Evolutionary conservation across 2,888 invertebrate species (phyloP).

Genomic region (Maniola hyperantus): DNA sequence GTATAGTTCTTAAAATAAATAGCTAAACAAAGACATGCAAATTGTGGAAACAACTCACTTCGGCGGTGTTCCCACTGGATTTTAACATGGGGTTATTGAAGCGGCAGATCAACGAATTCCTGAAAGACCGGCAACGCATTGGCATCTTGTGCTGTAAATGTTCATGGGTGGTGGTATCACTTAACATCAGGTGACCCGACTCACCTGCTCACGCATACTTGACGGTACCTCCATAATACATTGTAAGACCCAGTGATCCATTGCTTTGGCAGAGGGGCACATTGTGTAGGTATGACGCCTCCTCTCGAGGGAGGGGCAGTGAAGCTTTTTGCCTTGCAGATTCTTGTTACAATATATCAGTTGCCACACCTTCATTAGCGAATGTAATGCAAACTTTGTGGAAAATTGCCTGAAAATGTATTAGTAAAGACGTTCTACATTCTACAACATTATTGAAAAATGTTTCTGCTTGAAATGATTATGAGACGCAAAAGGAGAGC

Average conservation of each 20-base stretch:
- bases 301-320: neutral
- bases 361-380: conserved; percentile 6
- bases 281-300: neutral
- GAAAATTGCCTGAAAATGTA: neutral
- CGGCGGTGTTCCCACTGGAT: too few relatives aligned
- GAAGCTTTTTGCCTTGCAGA: neutral
- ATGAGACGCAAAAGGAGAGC: neutral
- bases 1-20: too few relatives aligned
- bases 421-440: neutral
- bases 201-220: too few relatives aligned
- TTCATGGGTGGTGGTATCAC: too few relatives aligned
- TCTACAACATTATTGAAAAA: too few relatives aligned
- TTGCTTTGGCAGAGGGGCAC: neutral
- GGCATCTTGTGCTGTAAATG: too few relatives aligned
- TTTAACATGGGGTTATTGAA: too few relatives aligned
- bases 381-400: conserved; percentile 4
- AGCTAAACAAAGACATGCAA: too few relatives aligned
- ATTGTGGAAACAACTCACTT: too few relatives aligned
- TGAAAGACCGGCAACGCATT: too few relatives aligned
- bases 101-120: too few relatives aligned
- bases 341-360: conserved; percentile 1
- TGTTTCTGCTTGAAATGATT: neutral
- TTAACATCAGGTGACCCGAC: too few relatives aligned
- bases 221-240: neutral
- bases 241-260: neutral